Conservation (phyloP, 2,888 invertebrate genomes). For the Lamellibrachia columna region DNA sequence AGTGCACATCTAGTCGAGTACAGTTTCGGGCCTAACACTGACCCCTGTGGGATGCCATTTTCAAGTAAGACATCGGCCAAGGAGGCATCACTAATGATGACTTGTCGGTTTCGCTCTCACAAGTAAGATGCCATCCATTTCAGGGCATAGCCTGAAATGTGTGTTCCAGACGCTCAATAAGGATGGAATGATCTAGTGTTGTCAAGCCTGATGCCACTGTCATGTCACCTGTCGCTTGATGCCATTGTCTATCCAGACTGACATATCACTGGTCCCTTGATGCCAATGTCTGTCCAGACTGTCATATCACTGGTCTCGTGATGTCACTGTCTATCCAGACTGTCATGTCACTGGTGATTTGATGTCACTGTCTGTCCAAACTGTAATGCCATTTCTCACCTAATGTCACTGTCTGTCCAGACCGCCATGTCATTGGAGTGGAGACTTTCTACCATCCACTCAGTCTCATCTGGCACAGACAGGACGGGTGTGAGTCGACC, state of each 20-base stretch:
- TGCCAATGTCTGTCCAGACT: background rate
- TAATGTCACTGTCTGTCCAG: constrained; percentile 27
- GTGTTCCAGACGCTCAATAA: too few species aligned
- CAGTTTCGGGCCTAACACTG: too few species aligned
- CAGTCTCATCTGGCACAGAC: constrained; percentile 42
- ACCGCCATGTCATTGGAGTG: constrained; percentile 41
- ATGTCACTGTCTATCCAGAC: background rate
- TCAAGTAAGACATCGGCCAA: too few species aligned
- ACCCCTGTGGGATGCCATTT: too few species aligned
- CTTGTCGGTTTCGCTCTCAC: too few species aligned
- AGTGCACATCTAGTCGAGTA: too few species aligned
- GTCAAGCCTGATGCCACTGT: background rate
- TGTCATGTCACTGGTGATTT: background rate
- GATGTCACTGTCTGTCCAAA: background rate
- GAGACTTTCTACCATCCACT: constrained; percentile 46
- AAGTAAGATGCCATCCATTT: too few species aligned
- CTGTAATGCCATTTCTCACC: background rate
- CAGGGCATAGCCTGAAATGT: too few species aligned
- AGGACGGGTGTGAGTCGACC: constrained; percentile 43
- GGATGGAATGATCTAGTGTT: too few species aligned
- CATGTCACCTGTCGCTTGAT: background rate
- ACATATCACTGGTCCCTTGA: background rate
- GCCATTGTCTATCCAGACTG: background rate
- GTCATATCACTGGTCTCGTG: background rate
- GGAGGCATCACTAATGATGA: too few species aligned